A percentile compares a stretch with the other conserved stretches of the same genome.
These are phyloP conservation scores for Mus minutoides DNA, from an alignment of 2,797 vertebrate species.

Conservation along the genomic window DNA sequence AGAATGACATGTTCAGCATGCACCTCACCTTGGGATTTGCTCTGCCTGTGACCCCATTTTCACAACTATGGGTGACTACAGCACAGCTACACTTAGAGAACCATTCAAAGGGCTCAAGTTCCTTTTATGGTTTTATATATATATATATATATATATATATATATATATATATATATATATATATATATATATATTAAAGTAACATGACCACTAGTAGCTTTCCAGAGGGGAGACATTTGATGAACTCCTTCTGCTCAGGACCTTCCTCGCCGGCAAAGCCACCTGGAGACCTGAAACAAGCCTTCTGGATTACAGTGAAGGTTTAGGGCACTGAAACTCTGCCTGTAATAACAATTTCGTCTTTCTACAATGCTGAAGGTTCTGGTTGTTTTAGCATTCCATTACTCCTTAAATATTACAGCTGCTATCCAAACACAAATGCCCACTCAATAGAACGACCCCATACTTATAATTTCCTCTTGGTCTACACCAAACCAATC, in stretches of 20 bases:
- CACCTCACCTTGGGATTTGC: accelerated
- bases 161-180: too few species aligned
- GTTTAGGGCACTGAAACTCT: neutral
- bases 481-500: neutral
- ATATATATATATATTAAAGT: neutral
- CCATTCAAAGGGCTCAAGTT: neutral
- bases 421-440: neutral
- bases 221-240: neutral
- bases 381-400: neutral
- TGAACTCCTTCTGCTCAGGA: too few species aligned
- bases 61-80: accelerated
- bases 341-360: neutral
- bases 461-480: neutral
- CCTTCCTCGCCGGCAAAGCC: neutral
- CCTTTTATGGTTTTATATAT: neutral
- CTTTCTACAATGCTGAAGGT: neutral
- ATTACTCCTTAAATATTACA: neutral
- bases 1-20: neutral
- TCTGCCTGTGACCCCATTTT: accelerated
- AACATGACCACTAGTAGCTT: neutral
- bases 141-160: too few species aligned
- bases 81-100: neutral
- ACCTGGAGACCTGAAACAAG: neutral
- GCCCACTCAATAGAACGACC: neutral
- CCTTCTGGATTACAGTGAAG: neutral